phyloP scores from a whole-genome alignment of 2,113 vertebrate genomes.

The Chlorodrepanis virens region DNA sequence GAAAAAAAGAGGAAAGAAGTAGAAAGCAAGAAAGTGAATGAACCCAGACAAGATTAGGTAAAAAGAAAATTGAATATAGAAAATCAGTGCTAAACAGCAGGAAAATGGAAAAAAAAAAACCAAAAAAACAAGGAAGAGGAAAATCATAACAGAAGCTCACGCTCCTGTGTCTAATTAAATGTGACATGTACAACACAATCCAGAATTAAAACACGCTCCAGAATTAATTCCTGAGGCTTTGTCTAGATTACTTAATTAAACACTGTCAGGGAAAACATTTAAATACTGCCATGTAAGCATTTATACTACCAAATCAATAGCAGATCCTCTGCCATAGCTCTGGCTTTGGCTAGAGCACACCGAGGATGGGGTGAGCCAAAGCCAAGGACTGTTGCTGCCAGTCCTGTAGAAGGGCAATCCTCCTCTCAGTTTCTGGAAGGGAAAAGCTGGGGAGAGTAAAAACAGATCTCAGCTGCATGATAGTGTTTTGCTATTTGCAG shows the following conservation, averaged over 20 bases:
- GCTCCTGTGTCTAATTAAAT: neutral
- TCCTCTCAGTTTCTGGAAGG: neutral
- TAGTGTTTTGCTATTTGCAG: neutral
- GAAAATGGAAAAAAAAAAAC: accelerated
- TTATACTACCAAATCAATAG: neutral
- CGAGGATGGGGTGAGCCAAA: neutral
- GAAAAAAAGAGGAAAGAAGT: neutral
- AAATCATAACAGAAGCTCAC: neutral
- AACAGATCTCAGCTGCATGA: neutral
- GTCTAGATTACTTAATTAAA: neutral
- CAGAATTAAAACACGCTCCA: neutral
- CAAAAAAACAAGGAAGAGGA: neutral
- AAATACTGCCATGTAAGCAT: neutral
- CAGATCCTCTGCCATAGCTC: neutral
- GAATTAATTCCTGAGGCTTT: conserved; percentile 3
- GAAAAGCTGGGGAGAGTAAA: neutral
- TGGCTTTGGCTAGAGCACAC: neutral
- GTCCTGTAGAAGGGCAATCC: neutral
- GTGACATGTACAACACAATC: neutral
- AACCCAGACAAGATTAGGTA: neutral
- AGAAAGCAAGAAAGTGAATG: neutral
- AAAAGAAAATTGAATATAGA: neutral
- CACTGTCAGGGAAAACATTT: neutral
- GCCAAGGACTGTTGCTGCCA: neutral
- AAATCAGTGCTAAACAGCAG: neutral